These are phyloP conservation scores for Rhysida immarginata DNA, from an alignment of 1,140 invertebrate species.

Conservation along the genomic window DNA sequence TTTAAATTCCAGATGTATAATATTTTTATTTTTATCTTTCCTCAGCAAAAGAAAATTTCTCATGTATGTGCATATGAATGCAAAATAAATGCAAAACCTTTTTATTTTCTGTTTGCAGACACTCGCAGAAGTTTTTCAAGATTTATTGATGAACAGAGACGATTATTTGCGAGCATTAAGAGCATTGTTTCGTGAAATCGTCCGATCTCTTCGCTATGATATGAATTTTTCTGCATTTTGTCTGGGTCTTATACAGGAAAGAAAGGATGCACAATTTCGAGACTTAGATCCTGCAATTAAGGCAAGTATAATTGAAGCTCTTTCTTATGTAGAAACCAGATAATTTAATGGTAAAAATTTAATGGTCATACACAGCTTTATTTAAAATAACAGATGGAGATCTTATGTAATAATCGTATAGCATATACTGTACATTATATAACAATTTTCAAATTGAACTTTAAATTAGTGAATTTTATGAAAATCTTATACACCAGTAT, in stretches of 20 bases:
- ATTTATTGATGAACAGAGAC: slow-evolving; percentile 71
- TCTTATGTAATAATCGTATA: too few relatives aligned
- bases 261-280: slow-evolving; percentile 28
- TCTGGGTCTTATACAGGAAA: slow-evolving; percentile 47
- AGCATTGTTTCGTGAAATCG: slow-evolving; percentile 68
- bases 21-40: slow-evolving; percentile 27
- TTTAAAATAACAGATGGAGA: too few relatives aligned
- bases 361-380: too few relatives aligned
- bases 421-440: too few relatives aligned
- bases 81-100: not conserved
- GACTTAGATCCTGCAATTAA: slow-evolving; percentile 28
- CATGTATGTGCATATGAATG: too few relatives aligned
- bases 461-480: too few relatives aligned
- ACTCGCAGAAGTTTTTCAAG: slow-evolving; percentile 67
- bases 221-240: slow-evolving; percentile 55
- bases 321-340: too few relatives aligned
- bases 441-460: too few relatives aligned
- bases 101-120: slow-evolving; percentile 23
- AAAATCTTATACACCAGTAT: too few relatives aligned
- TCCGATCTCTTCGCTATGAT: slow-evolving; percentile 64
- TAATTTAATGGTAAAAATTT: too few relatives aligned
- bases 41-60: too few relatives aligned
- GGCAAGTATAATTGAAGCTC: slow-evolving; percentile 19
- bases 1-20: too few relatives aligned
- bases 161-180: slow-evolving; percentile 75